These are phyloP conservation scores for Chelidonichthys spinosus DNA, from an alignment of 2,797 vertebrate species.

Conservation along the genomic window DNA sequence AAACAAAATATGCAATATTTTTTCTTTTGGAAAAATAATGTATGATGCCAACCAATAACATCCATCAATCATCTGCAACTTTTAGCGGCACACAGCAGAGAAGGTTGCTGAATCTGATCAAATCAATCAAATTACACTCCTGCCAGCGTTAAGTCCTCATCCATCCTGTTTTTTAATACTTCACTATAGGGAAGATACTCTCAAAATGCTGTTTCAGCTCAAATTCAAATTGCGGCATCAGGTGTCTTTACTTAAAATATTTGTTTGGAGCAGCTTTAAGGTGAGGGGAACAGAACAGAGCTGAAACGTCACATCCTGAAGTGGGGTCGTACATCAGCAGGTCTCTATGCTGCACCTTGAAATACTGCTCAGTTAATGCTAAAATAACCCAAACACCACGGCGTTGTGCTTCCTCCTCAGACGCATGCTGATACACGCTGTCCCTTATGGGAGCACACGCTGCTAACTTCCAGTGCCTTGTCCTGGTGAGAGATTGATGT, in stretches of 20 bases:
- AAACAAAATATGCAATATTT: no score
- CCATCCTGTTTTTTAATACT: no score
- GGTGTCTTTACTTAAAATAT: neutral
- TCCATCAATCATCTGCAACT: no score
- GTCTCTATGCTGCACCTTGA: neutral
- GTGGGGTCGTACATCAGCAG: neutral
- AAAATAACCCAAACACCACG: neutral
- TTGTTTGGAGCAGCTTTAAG: neutral
- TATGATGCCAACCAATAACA: no score
- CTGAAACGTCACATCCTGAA: neutral
- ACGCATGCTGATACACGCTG: neutral
- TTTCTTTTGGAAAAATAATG: no score
- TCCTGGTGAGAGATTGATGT: constrained; percentile 65
- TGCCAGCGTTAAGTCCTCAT: no score
- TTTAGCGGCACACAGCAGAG: no score
- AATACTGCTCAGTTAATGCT: neutral
- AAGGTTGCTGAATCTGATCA: no score
- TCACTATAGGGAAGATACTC: no score
- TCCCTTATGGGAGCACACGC: constrained; percentile 29
- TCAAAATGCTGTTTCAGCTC: no score
- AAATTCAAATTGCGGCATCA: neutral
- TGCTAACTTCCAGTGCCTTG: constrained; percentile 28
- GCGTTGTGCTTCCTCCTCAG: no score
- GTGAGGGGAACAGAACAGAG: neutral
- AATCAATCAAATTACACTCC: no score